Evolutionary conservation across 2,113 vertebrate species (phyloP).

Genomic region (Plectropomus leopardus): DNA sequence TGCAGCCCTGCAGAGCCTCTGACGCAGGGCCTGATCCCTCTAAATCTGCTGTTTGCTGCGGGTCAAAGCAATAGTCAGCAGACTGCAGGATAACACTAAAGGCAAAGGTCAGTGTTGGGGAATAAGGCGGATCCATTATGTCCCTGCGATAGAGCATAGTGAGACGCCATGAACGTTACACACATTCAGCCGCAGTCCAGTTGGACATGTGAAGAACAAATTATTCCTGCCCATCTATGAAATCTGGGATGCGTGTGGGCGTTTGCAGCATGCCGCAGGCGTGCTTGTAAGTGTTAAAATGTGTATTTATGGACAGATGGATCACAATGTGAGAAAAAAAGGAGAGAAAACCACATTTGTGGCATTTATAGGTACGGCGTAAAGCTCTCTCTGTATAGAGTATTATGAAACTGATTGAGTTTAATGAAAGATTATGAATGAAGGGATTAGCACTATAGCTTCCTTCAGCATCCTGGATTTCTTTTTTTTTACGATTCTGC

Average conservation of each 20-base stretch:
- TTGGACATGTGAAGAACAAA: slow-evolving; percentile 41
- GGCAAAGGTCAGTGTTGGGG: slow-evolving; percentile 38
- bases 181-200: slow-evolving; percentile 21
- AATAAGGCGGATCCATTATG: slow-evolving; percentile 21
- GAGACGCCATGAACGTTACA: not conserved
- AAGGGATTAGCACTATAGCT: slow-evolving; percentile 13
- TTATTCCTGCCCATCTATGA: slow-evolving; percentile 46
- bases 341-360: not conserved
- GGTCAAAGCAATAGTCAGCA: slow-evolving; percentile 50
- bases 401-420: slow-evolving; percentile 21
- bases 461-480: no score
- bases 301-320: slow-evolving; percentile 57
- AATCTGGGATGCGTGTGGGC: slow-evolving; percentile 59
- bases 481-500: not conserved
- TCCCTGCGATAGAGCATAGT: not conserved
- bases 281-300: slow-evolving; percentile 42
- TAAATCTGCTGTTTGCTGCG: slow-evolving; percentile 38
- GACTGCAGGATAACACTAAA: slow-evolving; percentile 10
- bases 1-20: slow-evolving; percentile 24
- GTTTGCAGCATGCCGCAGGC: slow-evolving; percentile 53
- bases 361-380: slow-evolving; percentile 24
- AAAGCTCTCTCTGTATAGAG: not conserved
- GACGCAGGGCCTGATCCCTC: slow-evolving; percentile 43
- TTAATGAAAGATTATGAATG: slow-evolving; percentile 43
- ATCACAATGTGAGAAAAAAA: slow-evolving; percentile 14